phyloP scores from a whole-genome alignment of 2,113 vertebrate genomes.

The Brachyhypopomus occidentalis region DNA sequence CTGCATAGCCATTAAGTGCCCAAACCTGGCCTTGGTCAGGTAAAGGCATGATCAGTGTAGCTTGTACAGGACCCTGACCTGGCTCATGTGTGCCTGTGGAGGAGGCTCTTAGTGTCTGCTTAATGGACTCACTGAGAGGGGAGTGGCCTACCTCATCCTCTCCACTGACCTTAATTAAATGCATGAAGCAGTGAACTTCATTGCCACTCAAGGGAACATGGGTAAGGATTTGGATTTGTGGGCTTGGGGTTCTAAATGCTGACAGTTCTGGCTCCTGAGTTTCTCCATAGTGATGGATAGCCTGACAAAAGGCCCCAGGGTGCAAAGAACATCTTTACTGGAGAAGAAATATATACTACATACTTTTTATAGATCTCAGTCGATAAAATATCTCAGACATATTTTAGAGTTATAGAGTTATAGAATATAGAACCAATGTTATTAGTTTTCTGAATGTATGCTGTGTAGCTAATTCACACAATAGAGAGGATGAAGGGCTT shows the following conservation, averaged over 20 bases:
- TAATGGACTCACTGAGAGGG: slow-evolving; percentile 37
- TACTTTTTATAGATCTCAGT: no score
- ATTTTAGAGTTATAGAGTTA: no score
- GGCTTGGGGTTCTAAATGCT: background rate
- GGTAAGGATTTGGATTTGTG: slow-evolving; percentile 6
- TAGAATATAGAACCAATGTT: no score
- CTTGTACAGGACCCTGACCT: slow-evolving; percentile 23
- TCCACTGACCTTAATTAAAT: slow-evolving; percentile 37
- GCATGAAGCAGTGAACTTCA: slow-evolving; percentile 14
- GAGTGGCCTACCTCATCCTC: slow-evolving; percentile 25
- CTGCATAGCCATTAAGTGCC: slow-evolving; percentile 28
- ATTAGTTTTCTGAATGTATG: background rate
- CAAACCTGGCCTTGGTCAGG: background rate
- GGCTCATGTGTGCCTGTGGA: slow-evolving; percentile 27
- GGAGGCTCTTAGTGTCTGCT: slow-evolving; percentile 10
- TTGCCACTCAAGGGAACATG: background rate
- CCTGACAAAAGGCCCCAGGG: no score
- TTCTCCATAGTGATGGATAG: no score
- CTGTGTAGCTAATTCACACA: background rate
- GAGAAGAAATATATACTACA: no score
- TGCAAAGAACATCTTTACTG: no score
- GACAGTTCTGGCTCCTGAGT: no score
- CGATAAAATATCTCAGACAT: no score
- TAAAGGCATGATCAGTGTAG: background rate
- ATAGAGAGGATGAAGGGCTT: background rate